A percentile compares a stretch with the other conserved stretches of the same genome.
Conservation (phyloP, 2,113 vertebrate species). For the Bubalus kerabau region DNA sequence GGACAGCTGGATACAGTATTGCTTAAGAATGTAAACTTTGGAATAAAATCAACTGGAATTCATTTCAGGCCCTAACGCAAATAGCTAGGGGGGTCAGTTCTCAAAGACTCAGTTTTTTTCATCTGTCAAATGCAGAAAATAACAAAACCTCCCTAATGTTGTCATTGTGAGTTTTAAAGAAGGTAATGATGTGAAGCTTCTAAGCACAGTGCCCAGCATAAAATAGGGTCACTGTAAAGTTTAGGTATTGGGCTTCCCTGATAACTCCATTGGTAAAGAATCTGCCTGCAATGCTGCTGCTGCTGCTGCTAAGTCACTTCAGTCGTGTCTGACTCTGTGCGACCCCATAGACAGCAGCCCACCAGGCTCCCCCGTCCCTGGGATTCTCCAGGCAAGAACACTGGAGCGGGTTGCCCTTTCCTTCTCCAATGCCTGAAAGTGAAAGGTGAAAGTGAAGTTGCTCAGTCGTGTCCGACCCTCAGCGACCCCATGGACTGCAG, state of each 20-base stretch:
- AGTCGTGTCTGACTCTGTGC: too few species aligned
- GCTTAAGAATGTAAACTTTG: not conserved
- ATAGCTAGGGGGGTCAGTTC: not conserved
- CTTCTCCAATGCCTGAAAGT: too few species aligned
- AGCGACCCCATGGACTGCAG: too few species aligned
- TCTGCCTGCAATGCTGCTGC: not conserved
- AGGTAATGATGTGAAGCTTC: not conserved
- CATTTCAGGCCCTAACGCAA: not conserved
- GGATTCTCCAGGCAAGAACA: too few species aligned
- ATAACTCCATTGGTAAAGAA: not conserved
- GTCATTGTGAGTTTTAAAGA: not conserved
- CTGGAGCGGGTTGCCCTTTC: too few species aligned
- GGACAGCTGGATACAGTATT: not conserved
- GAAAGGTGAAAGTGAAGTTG: too few species aligned
- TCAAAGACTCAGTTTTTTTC: not conserved
- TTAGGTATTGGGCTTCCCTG: not conserved
- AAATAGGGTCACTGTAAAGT: not conserved
- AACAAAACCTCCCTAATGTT: not conserved
- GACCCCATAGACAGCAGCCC: too few species aligned
- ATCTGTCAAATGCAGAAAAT: not conserved
- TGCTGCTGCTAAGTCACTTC: too few species aligned
- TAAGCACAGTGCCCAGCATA: not conserved
- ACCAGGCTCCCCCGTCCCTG: too few species aligned
- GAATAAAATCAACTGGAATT: not conserved
- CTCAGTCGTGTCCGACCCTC: accelerated